A percentile compares a stretch with the other conserved stretches of the same genome.
phyloP scores from a whole-genome alignment of 2,888 invertebrate genomes.

The Doris montereyensis region DNA sequence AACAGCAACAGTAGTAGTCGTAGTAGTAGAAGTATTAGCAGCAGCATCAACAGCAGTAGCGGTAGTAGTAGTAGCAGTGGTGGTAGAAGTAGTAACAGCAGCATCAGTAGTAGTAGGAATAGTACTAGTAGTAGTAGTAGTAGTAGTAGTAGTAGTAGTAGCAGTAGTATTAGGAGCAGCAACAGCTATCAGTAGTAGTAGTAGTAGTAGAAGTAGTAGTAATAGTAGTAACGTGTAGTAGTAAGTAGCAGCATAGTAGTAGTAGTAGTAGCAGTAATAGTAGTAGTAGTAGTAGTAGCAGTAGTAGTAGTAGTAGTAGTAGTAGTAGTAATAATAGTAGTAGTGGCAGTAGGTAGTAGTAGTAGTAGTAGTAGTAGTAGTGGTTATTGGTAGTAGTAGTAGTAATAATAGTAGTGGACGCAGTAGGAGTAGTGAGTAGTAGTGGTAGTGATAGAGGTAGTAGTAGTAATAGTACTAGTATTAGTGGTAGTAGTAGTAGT shows the following conservation, averaged over 20 bases:
- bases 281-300: slow-evolving; percentile 27
- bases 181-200: neutral
- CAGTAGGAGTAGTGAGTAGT: slow-evolving; percentile 32
- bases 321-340: slow-evolving; percentile 31
- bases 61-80: neutral
- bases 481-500: slow-evolving; percentile 27
- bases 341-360: neutral
- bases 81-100: neutral
- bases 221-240: neutral
- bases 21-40: neutral
- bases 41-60: too few relatives aligned
- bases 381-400: slow-evolving; percentile 18
- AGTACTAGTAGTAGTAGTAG: neutral
- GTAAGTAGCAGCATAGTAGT: neutral
- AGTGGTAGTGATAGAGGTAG: slow-evolving; percentile 20
- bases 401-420: slow-evolving; percentile 26
- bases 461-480: slow-evolving; percentile 30
- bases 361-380: neutral
- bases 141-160: neutral
- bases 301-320: slow-evolving; percentile 31
- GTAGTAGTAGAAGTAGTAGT: neutral
- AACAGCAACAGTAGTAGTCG: neutral
- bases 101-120: neutral
- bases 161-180: neutral
- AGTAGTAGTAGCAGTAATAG: slow-evolving; percentile 30